Evolutionary conservation across 2,797 vertebrate species (phyloP).

Genomic region (Bothrops alternatus): DNA sequence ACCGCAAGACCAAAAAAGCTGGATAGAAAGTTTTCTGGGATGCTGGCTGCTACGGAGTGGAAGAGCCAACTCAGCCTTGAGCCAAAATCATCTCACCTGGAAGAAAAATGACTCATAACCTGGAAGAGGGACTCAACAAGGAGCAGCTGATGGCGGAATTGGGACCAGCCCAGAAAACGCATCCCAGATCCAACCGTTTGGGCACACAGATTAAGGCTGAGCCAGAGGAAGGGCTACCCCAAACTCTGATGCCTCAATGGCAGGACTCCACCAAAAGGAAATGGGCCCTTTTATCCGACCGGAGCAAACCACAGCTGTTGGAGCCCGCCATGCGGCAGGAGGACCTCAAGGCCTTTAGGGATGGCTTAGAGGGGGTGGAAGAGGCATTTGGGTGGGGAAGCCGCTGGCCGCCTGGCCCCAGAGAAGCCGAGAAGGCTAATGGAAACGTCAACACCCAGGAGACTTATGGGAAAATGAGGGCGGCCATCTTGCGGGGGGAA

Average conservation of each 20-base stretch:
- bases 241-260: too few species aligned
- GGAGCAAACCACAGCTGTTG: neutral
- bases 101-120: neutral
- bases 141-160: neutral
- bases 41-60: neutral
- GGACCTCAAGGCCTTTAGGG: neutral
- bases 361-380: neutral
- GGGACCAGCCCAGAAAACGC: neutral
- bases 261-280: neutral
- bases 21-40: neutral
- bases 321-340: neutral
- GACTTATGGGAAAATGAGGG: neutral
- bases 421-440: neutral
- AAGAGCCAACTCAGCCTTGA: neutral
- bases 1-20: neutral
- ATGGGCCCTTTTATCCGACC: neutral
- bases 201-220: neutral
- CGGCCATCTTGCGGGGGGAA: constrained; percentile 3
- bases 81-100: neutral
- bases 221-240: neutral
- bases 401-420: neutral
- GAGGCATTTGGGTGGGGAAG: neutral
- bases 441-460: neutral
- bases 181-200: neutral
- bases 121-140: neutral